Conservation (phyloP, 2,113 vertebrate species). For the Phoxinus phoxinus region DNA sequence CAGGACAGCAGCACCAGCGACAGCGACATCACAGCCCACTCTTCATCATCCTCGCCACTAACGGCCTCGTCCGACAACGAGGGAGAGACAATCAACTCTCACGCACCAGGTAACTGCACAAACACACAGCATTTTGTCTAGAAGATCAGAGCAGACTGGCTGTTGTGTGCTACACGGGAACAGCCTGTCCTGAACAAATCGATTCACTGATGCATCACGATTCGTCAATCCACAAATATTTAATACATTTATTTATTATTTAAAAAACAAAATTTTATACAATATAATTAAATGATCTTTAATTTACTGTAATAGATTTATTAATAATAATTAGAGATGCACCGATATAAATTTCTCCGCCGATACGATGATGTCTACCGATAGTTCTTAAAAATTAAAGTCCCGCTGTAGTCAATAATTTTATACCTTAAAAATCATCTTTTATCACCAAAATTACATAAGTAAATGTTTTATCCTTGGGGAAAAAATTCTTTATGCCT, state of each 20-base stretch:
- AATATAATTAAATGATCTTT: background rate
- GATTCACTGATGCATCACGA: slow-evolving; percentile 7
- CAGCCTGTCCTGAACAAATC: slow-evolving; percentile 1
- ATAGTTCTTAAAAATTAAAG: too few species aligned
- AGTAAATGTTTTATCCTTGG: too few species aligned
- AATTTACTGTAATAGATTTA: background rate
- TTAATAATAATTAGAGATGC: too few species aligned
- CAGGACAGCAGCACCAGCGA: slow-evolving; percentile 99
- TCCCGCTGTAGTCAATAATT: too few species aligned
- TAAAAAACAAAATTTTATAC: background rate
- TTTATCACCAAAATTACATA: too few species aligned
- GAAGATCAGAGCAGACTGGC: too few species aligned
- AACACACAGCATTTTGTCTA: background rate
- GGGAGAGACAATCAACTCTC: slow-evolving; percentile 94
- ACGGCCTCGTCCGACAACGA: slow-evolving; percentile 88
- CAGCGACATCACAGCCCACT: slow-evolving; percentile 97
- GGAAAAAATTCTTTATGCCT: too few species aligned
- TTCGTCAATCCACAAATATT: background rate
- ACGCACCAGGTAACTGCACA: slow-evolving; percentile 86
- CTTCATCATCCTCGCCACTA: slow-evolving; percentile 89
- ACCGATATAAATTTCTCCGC: too few species aligned
- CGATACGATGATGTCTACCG: too few species aligned
- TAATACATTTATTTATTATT: background rate
- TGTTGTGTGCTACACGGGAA: too few species aligned
- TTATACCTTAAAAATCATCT: too few species aligned